These are phyloP conservation scores for Aplocera efformata DNA, from an alignment of 2,888 invertebrate species.

Conservation along the genomic window DNA sequence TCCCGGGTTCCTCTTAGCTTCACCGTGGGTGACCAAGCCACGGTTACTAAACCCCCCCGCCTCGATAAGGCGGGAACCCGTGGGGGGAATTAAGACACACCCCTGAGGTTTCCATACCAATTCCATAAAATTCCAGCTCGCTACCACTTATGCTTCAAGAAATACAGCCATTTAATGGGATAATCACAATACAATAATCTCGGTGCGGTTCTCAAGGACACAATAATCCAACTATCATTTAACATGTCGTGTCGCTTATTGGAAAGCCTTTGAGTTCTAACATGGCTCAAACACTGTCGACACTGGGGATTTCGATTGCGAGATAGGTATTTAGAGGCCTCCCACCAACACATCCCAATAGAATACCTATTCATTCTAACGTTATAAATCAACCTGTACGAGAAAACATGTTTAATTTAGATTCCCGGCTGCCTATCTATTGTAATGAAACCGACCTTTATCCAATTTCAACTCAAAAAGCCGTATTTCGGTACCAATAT, in stretches of 20 bases:
- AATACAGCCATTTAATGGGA: no score
- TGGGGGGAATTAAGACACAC: no score
- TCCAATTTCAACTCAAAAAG: slow-evolving; percentile 12
- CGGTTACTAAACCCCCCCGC: no score
- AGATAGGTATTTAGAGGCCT: slow-evolving; percentile 49
- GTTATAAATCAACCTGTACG: slow-evolving; percentile 50
- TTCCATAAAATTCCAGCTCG: no score
- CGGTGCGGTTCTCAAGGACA: neutral
- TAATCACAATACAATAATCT: no score
- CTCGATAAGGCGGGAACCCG: no score
- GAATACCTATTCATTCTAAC: slow-evolving; percentile 52
- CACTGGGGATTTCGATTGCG: slow-evolving; percentile 46
- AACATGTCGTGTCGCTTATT: slow-evolving; percentile 14
- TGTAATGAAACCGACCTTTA: slow-evolving; percentile 25
- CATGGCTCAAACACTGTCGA: slow-evolving; percentile 28
- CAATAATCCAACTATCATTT: slow-evolving; percentile 1
- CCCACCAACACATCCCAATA: slow-evolving; percentile 42
- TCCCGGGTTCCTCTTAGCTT: no score
- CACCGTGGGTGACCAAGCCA: no score
- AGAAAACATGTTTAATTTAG: slow-evolving; percentile 46
- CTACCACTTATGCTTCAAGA: no score
- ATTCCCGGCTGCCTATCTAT: slow-evolving; percentile 19
- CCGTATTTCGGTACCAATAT: slow-evolving; percentile 6
- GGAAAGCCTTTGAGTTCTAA: slow-evolving; percentile 7
- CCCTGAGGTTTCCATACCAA: no score